phyloP scores from a whole-genome alignment of 2,888 invertebrate species.

The Meiosimyza decipiens region DNA sequence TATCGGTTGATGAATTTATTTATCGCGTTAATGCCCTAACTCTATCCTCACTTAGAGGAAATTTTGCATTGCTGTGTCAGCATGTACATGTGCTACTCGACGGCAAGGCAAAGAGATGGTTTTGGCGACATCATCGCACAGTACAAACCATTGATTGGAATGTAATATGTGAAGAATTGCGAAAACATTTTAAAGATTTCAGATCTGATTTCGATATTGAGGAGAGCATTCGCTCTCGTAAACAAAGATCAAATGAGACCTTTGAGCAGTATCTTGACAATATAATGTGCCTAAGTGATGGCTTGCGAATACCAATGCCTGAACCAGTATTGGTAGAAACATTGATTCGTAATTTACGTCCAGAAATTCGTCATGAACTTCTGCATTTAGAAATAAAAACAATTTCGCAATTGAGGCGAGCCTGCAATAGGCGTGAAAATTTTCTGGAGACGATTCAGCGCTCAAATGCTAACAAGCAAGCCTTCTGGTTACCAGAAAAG shows the following conservation, averaged over 20 bases:
- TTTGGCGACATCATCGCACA: conserved; percentile 23
- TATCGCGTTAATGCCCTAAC: conserved; percentile 7
- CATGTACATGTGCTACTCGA: background rate
- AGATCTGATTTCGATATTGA: conserved; percentile 12
- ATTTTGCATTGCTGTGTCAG: conserved; percentile 23
- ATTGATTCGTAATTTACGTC: conserved; percentile 14
- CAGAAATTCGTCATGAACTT: conserved; percentile 10
- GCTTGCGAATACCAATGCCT: background rate
- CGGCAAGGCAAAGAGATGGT: conserved; percentile 22
- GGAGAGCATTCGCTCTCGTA: conserved; percentile 25
- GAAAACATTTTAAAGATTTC: background rate
- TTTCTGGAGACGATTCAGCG: background rate
- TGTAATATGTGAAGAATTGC: background rate
- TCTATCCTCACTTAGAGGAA: background rate
- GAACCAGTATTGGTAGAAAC: conserved; percentile 17
- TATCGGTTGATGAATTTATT: conserved; percentile 16
- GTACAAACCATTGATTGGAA: background rate
- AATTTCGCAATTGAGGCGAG: conserved; percentile 10
- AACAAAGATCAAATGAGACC: conserved; percentile 11
- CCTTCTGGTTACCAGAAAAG: background rate
- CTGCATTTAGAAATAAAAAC: conserved; percentile 14
- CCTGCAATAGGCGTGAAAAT: conserved; percentile 12
- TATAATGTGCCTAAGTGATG: conserved; percentile 2
- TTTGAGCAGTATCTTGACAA: background rate
- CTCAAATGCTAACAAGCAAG: background rate